A percentile compares a stretch with the other conserved stretches of the same genome.
Conservation (phyloP, 2,888 invertebrate genomes). For the Cheilosia soror region DNA sequence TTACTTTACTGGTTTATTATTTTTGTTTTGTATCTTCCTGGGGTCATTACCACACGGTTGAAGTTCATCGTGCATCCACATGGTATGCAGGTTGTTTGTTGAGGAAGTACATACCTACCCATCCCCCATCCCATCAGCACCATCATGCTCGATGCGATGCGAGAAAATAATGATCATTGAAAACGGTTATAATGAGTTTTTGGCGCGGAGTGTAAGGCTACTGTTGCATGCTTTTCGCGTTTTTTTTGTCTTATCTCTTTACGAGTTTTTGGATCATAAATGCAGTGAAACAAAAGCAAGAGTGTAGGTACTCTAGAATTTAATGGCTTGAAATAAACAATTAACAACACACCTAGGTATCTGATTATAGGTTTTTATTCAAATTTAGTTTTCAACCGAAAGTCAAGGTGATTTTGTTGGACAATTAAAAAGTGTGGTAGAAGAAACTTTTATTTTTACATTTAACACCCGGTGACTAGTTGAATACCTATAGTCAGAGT, state of each 20-base stretch:
- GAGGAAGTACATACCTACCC: slow-evolving; percentile 33
- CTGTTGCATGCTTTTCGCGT: background rate
- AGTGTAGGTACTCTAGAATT: background rate
- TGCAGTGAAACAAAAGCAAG: background rate
- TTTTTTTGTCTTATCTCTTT: slow-evolving; percentile 2
- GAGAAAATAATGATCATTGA: slow-evolving; percentile 52
- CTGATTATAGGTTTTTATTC: background rate
- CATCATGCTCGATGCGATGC: background rate
- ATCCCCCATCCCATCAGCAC: background rate
- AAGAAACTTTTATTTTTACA: too few species aligned
- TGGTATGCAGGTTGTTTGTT: slow-evolving; percentile 23
- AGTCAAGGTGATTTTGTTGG: too few species aligned
- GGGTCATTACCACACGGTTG: slow-evolving; percentile 70
- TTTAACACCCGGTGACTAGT: too few species aligned
- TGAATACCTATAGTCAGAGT: too few species aligned
- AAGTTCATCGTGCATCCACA: slow-evolving; percentile 51
- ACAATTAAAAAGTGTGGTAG: too few species aligned
- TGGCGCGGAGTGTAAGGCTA: slow-evolving; percentile 36
- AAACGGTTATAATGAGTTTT: slow-evolving; percentile 49
- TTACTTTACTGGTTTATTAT: slow-evolving; percentile 50
- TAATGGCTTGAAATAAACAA: slow-evolving; percentile 43
- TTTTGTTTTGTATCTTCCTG: slow-evolving; percentile 61
- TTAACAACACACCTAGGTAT: background rate
- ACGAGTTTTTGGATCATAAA: background rate
- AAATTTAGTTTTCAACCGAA: background rate